Evolutionary conservation across 2,113 vertebrate species (phyloP).

Genomic region (Bubo scandiacus): DNA sequence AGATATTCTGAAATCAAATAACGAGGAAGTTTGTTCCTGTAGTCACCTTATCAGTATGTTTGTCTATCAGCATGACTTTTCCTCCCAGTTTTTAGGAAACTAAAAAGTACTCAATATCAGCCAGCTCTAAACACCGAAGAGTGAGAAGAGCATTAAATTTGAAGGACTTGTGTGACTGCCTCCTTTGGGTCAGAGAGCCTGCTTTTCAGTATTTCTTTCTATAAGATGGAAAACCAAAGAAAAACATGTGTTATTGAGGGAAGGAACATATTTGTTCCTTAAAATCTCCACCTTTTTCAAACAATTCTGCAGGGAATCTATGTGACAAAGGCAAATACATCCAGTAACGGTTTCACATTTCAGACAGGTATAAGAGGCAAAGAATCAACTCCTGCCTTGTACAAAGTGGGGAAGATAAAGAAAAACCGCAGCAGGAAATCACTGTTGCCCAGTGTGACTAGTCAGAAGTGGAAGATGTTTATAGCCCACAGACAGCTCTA

Average conservation of each 20-base stretch:
- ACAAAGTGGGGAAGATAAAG: background rate
- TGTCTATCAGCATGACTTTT: background rate
- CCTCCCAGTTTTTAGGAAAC: background rate
- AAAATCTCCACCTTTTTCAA: background rate
- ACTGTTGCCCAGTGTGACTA: background rate
- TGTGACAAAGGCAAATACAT: background rate
- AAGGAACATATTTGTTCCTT: background rate
- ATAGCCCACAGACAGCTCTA: background rate
- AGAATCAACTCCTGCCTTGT: background rate
- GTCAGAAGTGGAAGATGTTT: background rate
- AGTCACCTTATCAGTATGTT: background rate
- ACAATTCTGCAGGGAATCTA: background rate
- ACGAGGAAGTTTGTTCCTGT: background rate
- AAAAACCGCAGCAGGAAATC: background rate
- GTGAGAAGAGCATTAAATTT: background rate
- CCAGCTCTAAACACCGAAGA: background rate
- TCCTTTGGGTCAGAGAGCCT: background rate
- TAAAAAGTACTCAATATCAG: background rate
- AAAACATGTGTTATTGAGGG: background rate
- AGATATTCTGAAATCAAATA: background rate
- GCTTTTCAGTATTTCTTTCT: background rate
- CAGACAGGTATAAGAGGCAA: background rate
- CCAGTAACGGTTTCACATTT: background rate
- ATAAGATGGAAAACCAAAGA: background rate
- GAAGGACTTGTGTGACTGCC: background rate